Evolutionary conservation across 2,113 vertebrate genomes (phyloP).

Genomic region (Heteronetta atricapilla): DNA sequence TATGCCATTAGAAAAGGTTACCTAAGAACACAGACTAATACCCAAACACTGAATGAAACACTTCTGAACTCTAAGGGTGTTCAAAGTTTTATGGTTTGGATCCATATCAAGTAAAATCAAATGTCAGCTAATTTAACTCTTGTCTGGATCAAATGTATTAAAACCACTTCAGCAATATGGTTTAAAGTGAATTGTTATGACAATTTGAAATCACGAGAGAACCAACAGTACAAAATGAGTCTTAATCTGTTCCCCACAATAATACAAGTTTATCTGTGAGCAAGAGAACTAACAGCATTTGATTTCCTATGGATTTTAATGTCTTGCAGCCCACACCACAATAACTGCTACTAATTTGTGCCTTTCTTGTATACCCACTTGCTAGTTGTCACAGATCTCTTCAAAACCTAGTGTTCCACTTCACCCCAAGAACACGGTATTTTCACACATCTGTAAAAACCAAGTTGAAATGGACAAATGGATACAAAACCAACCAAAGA

Average conservation of each 20-base stretch:
- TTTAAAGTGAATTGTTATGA: constrained; percentile 43
- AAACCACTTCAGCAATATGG: background rate
- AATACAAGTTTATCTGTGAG: constrained; percentile 24
- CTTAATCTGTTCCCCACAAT: constrained; percentile 16
- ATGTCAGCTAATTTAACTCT: constrained; percentile 59
- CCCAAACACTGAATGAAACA: constrained; percentile 44
- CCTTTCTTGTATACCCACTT: background rate
- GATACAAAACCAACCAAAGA: background rate
- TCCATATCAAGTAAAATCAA: constrained; percentile 49
- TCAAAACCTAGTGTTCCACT: background rate
- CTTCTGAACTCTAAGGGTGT: constrained; percentile 35
- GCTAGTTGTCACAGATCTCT: background rate
- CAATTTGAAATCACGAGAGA: constrained; percentile 44
- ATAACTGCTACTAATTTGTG: constrained; percentile 2
- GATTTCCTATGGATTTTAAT: background rate
- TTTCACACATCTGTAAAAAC: background rate
- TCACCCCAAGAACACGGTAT: background rate
- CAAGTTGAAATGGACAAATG: background rate
- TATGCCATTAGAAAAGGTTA: constrained; percentile 44
- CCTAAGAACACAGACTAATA: constrained; percentile 40
- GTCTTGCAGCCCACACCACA: background rate
- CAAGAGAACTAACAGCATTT: background rate
- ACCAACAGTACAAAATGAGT: background rate
- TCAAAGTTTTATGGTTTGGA: constrained; percentile 63
- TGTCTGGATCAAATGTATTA: constrained; percentile 47